Evolutionary conservation across 1,140 invertebrate species (phyloP).

Genomic region (Aricia agestis): DNA sequence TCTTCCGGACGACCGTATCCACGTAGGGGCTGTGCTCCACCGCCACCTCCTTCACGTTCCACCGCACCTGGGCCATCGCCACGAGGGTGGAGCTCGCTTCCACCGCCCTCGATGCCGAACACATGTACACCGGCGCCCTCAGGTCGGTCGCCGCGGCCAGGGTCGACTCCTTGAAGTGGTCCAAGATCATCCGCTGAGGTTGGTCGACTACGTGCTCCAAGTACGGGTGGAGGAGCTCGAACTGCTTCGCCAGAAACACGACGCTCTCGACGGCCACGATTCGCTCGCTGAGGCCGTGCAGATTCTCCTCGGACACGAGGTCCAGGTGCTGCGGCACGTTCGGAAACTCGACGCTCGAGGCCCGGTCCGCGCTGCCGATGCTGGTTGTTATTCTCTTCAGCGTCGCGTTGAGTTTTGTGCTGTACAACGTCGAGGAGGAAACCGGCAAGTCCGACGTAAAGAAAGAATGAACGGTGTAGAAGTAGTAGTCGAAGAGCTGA

Average conservation of each 20-base stretch:
- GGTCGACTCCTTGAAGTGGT: constrained; percentile 88
- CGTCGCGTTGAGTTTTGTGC: constrained; percentile 82
- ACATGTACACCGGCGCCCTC: constrained; percentile 89
- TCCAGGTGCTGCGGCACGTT: constrained; percentile 84
- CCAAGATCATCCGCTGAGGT: constrained; percentile 80
- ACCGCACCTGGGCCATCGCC: constrained; percentile 94
- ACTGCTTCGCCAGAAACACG: constrained; percentile 92
- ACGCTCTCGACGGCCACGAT: constrained; percentile 95
- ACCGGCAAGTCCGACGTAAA: constrained; percentile 81
- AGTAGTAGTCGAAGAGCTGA: constrained; percentile 97
- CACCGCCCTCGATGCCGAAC: constrained; percentile 87
- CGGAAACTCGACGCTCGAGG: constrained; percentile 70
- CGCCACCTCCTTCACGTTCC: constrained; percentile 97
- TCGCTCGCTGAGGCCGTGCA: constrained; percentile 90
- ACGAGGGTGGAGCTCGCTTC: constrained; percentile 86
- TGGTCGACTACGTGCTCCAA: constrained; percentile 83
- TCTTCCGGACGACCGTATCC: constrained; percentile 84
- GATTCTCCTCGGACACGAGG: constrained; percentile 81
- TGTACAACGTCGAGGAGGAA: constrained; percentile 77
- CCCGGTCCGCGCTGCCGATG: constrained; percentile 53
- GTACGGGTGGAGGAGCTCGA: constrained; percentile 88
- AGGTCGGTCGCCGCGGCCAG: constrained; percentile 84
- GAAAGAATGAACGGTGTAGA: constrained; percentile 93
- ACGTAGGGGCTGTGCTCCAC: constrained; percentile 96
- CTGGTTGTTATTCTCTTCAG: constrained; percentile 87